These are phyloP conservation scores for Crioceris asparagi DNA, from an alignment of 2,888 invertebrate genomes.

Conservation along the genomic window DNA sequence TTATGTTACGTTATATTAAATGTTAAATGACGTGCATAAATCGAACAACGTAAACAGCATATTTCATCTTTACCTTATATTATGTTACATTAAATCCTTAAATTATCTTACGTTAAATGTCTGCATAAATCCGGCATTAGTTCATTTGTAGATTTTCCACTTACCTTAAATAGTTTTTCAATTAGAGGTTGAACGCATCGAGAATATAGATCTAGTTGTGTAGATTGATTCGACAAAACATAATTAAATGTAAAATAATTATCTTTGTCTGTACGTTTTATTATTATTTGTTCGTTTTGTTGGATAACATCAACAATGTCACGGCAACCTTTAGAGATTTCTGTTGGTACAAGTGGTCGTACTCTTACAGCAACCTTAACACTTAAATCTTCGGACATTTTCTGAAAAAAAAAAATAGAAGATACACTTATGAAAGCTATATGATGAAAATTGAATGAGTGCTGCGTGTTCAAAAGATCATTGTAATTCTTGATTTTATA, in stretches of 20 bases:
- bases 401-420: neutral
- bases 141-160: too few species aligned
- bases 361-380: constrained; percentile 76
- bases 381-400: constrained; percentile 29
- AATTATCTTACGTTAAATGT: too few species aligned
- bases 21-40: too few species aligned
- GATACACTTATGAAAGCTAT: neutral
- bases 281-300: constrained; percentile 57
- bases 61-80: too few species aligned
- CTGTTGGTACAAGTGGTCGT: constrained; percentile 65
- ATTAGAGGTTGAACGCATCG: constrained; percentile 61
- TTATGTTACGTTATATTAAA: too few species aligned
- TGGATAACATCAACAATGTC: constrained; percentile 57
- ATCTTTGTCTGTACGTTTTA: constrained; percentile 45
- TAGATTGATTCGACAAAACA: constrained; percentile 61
- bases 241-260: constrained; percentile 75
- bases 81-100: too few species aligned
- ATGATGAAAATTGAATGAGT: too few species aligned
- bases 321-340: constrained; percentile 63
- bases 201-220: constrained; percentile 64
- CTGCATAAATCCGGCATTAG: too few species aligned
- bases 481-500: too few species aligned
- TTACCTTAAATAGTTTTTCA: constrained; percentile 61
- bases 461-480: too few species aligned
- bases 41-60: too few species aligned